phyloP scores from a whole-genome alignment of 2,888 invertebrate species.

The Lepeophtheirus nordmannii region DNA sequence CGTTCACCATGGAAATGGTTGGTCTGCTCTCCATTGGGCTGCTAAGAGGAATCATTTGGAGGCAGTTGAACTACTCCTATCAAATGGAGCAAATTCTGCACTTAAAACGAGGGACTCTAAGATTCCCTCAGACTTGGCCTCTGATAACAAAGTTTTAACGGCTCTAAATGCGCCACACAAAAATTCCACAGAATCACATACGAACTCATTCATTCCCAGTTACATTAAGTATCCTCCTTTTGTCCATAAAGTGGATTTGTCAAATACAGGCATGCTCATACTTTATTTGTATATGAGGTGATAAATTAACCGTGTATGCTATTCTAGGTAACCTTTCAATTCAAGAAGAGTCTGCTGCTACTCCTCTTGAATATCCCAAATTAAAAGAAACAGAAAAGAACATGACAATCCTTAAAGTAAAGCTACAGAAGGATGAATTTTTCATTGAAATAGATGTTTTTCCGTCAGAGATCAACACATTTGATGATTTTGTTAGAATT shows the following conservation, averaged over 20 bases:
- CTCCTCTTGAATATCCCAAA: neutral
- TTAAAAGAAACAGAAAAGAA: no score
- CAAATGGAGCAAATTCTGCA: neutral
- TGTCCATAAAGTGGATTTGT: conserved; percentile 6
- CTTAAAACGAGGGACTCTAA: neutral
- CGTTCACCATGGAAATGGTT: conserved; percentile 11
- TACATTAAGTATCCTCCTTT: conserved; percentile 7
- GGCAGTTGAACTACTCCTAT: neutral
- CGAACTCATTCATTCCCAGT: neutral
- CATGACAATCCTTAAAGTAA: no score
- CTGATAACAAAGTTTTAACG: neutral
- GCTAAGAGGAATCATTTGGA: conserved; percentile 13
- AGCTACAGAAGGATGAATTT: neutral
- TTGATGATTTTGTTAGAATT: neutral
- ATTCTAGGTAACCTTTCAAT: neutral
- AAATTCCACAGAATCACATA: neutral
- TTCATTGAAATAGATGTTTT: neutral
- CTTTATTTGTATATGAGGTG: neutral
- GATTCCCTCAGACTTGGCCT: neutral
- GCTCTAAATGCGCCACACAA: neutral
- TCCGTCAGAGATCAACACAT: neutral
- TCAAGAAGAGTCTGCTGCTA: neutral
- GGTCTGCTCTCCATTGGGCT: conserved; percentile 21
- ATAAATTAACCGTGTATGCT: no score
- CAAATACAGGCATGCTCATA: neutral